Conservation (phyloP, 2,113 vertebrate species). For the Gyps fulvus region DNA sequence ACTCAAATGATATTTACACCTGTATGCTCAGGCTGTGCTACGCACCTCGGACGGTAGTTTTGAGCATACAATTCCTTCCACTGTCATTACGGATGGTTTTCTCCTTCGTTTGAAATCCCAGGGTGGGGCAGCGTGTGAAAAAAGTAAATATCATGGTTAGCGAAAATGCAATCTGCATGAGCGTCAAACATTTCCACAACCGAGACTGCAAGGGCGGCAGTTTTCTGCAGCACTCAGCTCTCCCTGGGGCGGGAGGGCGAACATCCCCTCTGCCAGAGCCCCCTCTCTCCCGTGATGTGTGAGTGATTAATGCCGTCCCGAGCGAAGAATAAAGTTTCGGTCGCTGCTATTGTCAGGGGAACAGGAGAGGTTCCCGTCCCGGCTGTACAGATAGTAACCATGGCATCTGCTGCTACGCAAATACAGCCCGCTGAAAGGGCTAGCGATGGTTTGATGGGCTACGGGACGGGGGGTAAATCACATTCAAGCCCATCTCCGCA, state of each 20-base stretch:
- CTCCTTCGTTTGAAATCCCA: neutral
- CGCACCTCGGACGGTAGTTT: accelerated
- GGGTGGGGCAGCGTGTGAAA: accelerated
- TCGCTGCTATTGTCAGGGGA: slow-evolving; percentile 26
- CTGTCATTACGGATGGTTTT: accelerated
- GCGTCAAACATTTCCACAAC: neutral
- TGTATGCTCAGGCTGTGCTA: neutral
- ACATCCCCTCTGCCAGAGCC: neutral
- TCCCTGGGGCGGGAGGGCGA: neutral
- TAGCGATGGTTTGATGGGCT: neutral
- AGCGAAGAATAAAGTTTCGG: slow-evolving; percentile 22
- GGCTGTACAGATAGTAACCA: slow-evolving; percentile 18
- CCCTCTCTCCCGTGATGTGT: neutral
- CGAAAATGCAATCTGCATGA: neutral
- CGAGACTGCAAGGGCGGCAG: accelerated
- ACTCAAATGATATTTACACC: neutral
- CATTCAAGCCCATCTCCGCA: neutral
- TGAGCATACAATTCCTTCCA: accelerated
- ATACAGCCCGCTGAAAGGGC: neutral
- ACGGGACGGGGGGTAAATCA: neutral
- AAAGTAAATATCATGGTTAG: neutral
- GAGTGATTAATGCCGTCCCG: neutral
- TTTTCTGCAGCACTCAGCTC: neutral
- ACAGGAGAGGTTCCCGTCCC: neutral
- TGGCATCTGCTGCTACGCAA: neutral